Evolutionary conservation across 2,113 vertebrate genomes (phyloP), one percentile per base, ranked within the genome.

Genomic region (Octodon degus): DNA sequence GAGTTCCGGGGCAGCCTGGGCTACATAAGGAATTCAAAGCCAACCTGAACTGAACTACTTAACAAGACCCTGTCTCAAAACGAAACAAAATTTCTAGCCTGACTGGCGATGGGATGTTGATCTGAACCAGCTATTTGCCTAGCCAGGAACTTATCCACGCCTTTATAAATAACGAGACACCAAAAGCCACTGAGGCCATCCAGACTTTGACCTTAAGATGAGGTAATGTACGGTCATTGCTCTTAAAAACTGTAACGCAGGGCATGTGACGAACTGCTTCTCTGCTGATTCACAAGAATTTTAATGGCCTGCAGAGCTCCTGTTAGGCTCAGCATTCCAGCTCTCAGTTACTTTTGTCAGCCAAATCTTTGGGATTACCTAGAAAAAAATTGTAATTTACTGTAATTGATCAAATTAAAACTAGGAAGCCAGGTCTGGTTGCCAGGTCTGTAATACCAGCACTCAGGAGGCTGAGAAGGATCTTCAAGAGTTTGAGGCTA

Each of bases 81-180:
- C 72, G 27, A 43, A 79, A 50, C 43, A 50, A 50, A 79, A 79
- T 79, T 55, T 34, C 30, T 34, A 12, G 50, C 30, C 3, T 85
- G 94, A 37, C 50, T 32, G 70, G 43, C 7, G 14, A 22, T 68
- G 60, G 85, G 63, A 19, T 70, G 55, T 93, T 96, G 86, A 50
- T 89, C 40, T 68, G 79, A 92, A 63, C 76, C 91, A 67, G 30
- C 68, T 65, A 74, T 79, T 86, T 74, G 90, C 50, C 77, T 86
- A 70, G 65, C 40, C 68, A 80, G 79, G 65, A 92, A 84, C 76
- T 95, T 76, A 32, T 5, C 81, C 22, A 16, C 58, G 68, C 82
- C 40, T 83, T 96, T 86, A 86, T 94, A 93, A 95, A 87, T 84
- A 93, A 74, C 82, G 24, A 89, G 40, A 85, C 62, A 80, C 19